Base-by-base conservation (phyloP, 2,113 vertebrate species). In the Seriola rivoliana region DNA sequence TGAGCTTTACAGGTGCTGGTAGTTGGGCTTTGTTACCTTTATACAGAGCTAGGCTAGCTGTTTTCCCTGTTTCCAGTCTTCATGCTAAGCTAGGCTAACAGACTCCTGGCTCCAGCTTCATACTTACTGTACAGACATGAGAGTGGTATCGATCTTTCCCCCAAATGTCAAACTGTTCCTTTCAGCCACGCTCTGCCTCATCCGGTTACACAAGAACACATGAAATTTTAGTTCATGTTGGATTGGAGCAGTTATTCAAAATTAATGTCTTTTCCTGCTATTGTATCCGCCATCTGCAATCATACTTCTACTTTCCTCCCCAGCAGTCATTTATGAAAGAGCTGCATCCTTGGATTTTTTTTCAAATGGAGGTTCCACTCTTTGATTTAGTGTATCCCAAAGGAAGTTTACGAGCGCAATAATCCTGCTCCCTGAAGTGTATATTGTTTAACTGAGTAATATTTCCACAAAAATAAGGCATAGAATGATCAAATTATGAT, bases 191-290 rank as follows among this genome's bases (percentile, higher is more conserved):
- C 40, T 58, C 29, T 38, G 16, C 10, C 38, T 19, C 10, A 72
- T 48, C 58, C 42, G 21, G 40, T 67, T 71, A 63, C 55, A n/a
- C 14, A 64, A 71, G 52, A 75, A 42, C 11, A 55, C 19, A 34
- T 21, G 6, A 59, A 0, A 67, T 67, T 50, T 65, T 50, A 38
- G 19, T 63, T 66, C 46, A 38, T 9, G 8, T 32, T 65, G 10
- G 71, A 17, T 46, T 59, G 38, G n/a, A 85, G 67, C 44, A 66
- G 66, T 57, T 34, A 34, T 68, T 72, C 52, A 66, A 79, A 71
- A 74, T 38, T 38, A 80, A 82, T 84, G 59, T 44, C 13, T 77
- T 80, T 87, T 82, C 73, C 82, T 71, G 68, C 34, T 63, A 55
- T 69, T 71, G 34, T 60, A 68, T 68, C 34, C 1, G 0, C 55